Evolutionary conservation across 2,888 invertebrate species (phyloP), one percentile per base, ranked within the genome.

Genomic region (Ptilodon capucinus): DNA sequence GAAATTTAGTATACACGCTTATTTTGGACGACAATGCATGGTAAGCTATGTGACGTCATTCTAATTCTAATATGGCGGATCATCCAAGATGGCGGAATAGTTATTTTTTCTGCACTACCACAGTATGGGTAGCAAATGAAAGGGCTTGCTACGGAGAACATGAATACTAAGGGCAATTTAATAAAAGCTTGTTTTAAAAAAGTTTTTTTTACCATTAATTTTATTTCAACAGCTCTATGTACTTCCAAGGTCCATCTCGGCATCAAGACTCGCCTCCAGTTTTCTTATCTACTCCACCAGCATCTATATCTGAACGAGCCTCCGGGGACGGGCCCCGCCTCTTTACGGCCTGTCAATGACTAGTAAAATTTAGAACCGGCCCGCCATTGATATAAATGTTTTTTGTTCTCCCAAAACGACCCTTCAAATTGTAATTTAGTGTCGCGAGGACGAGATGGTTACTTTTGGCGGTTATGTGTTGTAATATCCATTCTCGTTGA

Each of bases 311-410:
- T 60, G 71, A 88, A 90, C 87, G 90, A 86, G 87, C 64, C 90
- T 77, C 84, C 48, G 41, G 86, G 74, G 87, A 65, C 70, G 68
- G 32, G 60, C 73, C 77, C 76, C 75, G 82, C 83, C 86, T 86
- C 83, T 87, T 85, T 88, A 91, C 84, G 79, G 82, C 87, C 90
- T 91, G 91, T 91, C 91, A 89, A 91, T 91, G 91, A 87, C 85
- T 89, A 84, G 83, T 84, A 84, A 70, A 89, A 91, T 91, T 90
- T 89, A 88, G 87, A 89, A 84, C 87, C 82, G 79, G 64, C 76
- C 79, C 76, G 66, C 91, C 90, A 90, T 91, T 91, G 90, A 90
- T 88, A 91, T 90, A 88, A 91, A 91, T 91, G 91, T 91, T 91
- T 89, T 90, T 90, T 89, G 89, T 89, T 89, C 79, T 84, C 91